These are phyloP conservation scores for Rhynchophorus ferrugineus DNA, from an alignment of 1,140 invertebrate genomes.

Conservation along the genomic window DNA sequence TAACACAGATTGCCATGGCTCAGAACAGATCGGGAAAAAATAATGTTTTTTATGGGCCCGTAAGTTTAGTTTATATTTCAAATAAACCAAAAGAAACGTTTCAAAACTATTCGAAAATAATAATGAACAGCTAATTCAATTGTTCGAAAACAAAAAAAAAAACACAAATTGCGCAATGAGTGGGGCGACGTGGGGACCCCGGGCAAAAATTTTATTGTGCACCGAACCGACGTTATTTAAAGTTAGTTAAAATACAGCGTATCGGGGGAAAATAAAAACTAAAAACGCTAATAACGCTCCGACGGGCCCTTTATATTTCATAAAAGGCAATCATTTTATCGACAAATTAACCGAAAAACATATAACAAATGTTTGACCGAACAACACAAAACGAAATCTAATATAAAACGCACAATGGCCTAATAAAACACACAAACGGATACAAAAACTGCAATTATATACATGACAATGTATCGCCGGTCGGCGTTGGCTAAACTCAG, in stretches of 20 bases:
- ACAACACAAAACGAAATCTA: slow-evolving; percentile 38
- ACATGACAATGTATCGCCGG: slow-evolving; percentile 34
- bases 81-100: too few species aligned
- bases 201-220: too few species aligned
- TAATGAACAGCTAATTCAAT: neutral
- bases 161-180: too few species aligned
- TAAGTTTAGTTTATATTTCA: too few species aligned
- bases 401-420: slow-evolving; percentile 36
- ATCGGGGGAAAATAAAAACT: slow-evolving; percentile 12
- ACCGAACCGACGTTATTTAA: neutral
- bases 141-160: neutral
- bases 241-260: slow-evolving; percentile 1
- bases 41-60: too few species aligned
- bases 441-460: slow-evolving; percentile 38
- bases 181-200: too few species aligned
- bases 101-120: too few species aligned
- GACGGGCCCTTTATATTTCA: slow-evolving; percentile 18
- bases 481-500: slow-evolving; percentile 30
- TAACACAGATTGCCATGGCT: too few species aligned
- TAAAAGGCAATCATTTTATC: slow-evolving; percentile 31
- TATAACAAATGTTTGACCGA: slow-evolving; percentile 28
- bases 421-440: slow-evolving; percentile 37
- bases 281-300: slow-evolving; percentile 12
- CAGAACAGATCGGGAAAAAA: too few species aligned
- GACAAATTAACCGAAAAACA: slow-evolving; percentile 36